A percentile compares a stretch with the other conserved stretches of the same genome.
phyloP scores from a whole-genome alignment of 2,888 invertebrate genomes.

The Octonoba sinensis region DNA sequence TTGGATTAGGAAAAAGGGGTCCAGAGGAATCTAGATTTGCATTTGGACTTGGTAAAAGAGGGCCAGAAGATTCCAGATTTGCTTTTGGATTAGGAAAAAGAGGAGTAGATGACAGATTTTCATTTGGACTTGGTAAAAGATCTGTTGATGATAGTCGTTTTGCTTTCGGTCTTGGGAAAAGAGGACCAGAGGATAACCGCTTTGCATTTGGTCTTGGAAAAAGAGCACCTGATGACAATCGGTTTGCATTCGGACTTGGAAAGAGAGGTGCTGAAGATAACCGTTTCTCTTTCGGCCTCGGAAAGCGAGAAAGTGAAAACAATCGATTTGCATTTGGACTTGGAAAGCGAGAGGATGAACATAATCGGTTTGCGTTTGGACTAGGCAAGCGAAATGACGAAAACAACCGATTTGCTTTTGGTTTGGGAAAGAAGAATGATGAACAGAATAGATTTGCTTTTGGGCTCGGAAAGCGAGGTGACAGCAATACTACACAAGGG shows the following conservation, averaged over 20 bases:
- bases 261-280: constrained; percentile 23
- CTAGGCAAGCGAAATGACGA: constrained; percentile 46
- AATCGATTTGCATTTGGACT: constrained; percentile 50
- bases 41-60: constrained; percentile 55
- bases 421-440: constrained; percentile 38
- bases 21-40: constrained; percentile 57
- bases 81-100: constrained; percentile 56
- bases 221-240: constrained; percentile 12
- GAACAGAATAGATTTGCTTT: constrained; percentile 29
- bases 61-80: constrained; percentile 28
- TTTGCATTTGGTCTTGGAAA: constrained; percentile 40
- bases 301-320: constrained; percentile 58
- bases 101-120: constrained; percentile 41
- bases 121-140: constrained; percentile 64
- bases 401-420: constrained; percentile 41
- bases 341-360: constrained; percentile 42
- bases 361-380: constrained; percentile 52
- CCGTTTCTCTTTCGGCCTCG: constrained; percentile 59
- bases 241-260: constrained; percentile 48
- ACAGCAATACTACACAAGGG: constrained; percentile 6
- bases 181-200: constrained; percentile 10
- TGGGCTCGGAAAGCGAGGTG: constrained; percentile 48
- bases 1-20: constrained; percentile 55
- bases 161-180: constrained; percentile 55
- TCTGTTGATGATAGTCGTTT: constrained; percentile 49